Evolutionary conservation across 2,888 invertebrate species (phyloP), one percentile per base, ranked within the genome.

Genomic region (Epirrita christyi): DNA sequence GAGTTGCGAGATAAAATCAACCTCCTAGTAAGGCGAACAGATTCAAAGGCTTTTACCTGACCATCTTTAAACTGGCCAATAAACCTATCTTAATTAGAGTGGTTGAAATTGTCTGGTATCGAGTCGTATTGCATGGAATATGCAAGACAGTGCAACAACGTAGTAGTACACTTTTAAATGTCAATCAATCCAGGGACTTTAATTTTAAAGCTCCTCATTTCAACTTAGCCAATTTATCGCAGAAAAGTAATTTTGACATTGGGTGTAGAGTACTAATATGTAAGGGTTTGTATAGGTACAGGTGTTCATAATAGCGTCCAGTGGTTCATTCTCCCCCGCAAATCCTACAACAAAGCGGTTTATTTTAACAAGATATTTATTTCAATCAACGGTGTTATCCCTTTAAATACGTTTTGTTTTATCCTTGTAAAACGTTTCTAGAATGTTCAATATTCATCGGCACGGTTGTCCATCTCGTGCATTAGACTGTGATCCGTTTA

Each of bases 21-120:
- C 78, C 72, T 83, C 85, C 87, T 87, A 86, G n/a, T n/a, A n/a
- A n/a, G 87, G 85, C 87, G 73, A 84, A 83, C 81, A 70, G 71
- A 70, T 71, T 72, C 67, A 80, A 77, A 73, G 75, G 81, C 83
- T 49, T 59, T 47, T 14, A 37, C 38, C 42, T 13, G 32, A 2
- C 6, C 11, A 21, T 21, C 21, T 32, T 29, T 1, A 8, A 11
- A 27, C 7, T 28, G 21, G 32, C 13, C 28, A 29, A 9, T 1
- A 0, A 34, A 41, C 53, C 49, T 6, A 37, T 49, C 53, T 10
- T 38, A 53, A 32, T 44, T 48, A 29, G 53, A 45, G 9, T 27
- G 29, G 49, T 38, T 14, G 14, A 6, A 8, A 14, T 38, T 38
- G 10, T 10, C 21, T 21, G 21, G 21, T 21, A 21, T 21, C 21